Conservation (phyloP, 2,888 invertebrate genomes). For the Trachelus iudaicus region DNA sequence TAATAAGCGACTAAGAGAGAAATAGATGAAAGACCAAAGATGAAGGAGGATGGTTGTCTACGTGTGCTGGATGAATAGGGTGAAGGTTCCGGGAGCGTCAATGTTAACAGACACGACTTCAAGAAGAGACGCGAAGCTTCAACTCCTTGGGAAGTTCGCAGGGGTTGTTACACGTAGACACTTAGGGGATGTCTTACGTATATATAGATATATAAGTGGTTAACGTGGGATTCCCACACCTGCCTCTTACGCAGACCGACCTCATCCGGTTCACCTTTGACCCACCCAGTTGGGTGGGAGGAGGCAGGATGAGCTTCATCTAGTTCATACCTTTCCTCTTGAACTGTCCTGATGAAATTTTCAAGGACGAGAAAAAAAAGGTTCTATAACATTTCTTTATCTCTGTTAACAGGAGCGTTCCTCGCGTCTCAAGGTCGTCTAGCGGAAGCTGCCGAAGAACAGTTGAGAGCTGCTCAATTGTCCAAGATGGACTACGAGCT, state of each 20-base stretch:
- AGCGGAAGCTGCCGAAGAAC: slow-evolving; percentile 84
- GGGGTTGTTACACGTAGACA: background rate
- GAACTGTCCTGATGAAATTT: background rate
- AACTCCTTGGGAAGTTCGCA: background rate
- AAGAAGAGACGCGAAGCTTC: background rate
- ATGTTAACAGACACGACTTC: background rate
- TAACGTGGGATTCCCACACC: background rate
- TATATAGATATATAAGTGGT: background rate
- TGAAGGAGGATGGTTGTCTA: background rate
- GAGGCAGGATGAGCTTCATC: background rate
- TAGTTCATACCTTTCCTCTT: background rate
- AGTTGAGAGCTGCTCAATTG: slow-evolving; percentile 82
- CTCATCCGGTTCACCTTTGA: background rate
- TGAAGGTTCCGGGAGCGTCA: background rate
- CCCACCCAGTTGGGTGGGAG: background rate
- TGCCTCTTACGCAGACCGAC: background rate
- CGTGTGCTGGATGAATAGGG: background rate
- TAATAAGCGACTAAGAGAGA: background rate
- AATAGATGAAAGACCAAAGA: background rate
- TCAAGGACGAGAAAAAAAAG: background rate
- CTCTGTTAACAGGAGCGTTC: slow-evolving; percentile 80
- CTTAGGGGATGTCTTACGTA: background rate
- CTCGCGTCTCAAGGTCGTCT: slow-evolving; percentile 82
- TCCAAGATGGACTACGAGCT: slow-evolving; percentile 84
- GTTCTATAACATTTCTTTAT: background rate